Conservation (phyloP, 2,888 invertebrate species). For the Euproctis similis region DNA sequence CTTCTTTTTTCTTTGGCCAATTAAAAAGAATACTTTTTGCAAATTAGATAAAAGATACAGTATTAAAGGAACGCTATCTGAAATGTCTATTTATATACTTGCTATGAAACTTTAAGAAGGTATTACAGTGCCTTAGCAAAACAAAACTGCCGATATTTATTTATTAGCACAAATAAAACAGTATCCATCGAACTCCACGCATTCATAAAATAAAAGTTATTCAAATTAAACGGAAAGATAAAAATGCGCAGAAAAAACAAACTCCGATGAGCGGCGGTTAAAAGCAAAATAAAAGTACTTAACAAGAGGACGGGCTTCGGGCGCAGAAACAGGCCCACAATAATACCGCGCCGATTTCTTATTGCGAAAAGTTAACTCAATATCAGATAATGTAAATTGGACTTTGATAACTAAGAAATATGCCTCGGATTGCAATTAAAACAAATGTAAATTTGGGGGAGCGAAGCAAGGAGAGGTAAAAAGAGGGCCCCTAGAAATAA, state of each 20-base stretch:
- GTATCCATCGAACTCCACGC: slow-evolving; percentile 19
- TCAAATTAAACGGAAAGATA: slow-evolving; percentile 24
- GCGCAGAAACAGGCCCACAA: slow-evolving; percentile 21
- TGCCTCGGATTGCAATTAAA: slow-evolving; percentile 45
- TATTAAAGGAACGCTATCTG: too few species aligned
- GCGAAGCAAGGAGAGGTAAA: slow-evolving; percentile 36
- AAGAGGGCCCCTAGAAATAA: slow-evolving; percentile 42
- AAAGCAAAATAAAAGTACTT: slow-evolving; percentile 37
- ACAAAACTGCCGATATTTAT: slow-evolving; percentile 15
- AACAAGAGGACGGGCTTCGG: slow-evolving; percentile 27
- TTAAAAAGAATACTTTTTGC: too few species aligned
- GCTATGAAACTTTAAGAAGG: too few species aligned
- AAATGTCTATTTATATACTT: too few species aligned
- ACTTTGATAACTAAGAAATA: slow-evolving; percentile 44
- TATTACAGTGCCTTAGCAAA: background rate
- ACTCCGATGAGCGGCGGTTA: slow-evolving; percentile 32
- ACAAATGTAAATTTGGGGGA: slow-evolving; percentile 34
- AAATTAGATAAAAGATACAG: too few species aligned
- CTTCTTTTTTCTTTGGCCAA: too few species aligned
- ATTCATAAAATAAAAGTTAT: slow-evolving; percentile 25
- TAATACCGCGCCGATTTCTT: slow-evolving; percentile 18
- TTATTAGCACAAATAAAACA: too few species aligned
- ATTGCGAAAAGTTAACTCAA: slow-evolving; percentile 22
- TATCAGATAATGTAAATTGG: slow-evolving; percentile 39
- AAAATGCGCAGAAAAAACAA: slow-evolving; percentile 34